phyloP scores from a whole-genome alignment of 2,888 invertebrate species.

The Stenichneumon culpator region DNA sequence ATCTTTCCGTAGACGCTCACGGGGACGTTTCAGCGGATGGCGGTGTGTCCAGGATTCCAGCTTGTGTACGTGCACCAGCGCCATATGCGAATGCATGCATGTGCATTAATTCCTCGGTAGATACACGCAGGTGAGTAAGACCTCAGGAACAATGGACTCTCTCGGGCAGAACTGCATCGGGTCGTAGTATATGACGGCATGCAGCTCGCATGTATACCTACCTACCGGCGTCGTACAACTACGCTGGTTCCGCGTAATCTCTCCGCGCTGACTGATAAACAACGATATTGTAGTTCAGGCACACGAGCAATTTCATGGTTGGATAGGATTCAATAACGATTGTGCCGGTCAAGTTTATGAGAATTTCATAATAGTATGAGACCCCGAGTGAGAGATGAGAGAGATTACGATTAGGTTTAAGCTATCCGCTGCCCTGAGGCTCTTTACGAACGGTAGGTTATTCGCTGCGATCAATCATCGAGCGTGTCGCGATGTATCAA shows the following conservation, averaged over 20 bases:
- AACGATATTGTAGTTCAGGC: slow-evolving; percentile 46
- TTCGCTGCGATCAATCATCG: slow-evolving; percentile 41
- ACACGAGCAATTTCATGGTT: slow-evolving; percentile 60
- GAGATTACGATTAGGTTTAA: slow-evolving; percentile 20
- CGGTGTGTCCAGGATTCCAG: slow-evolving; percentile 12
- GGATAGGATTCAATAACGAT: slow-evolving; percentile 60
- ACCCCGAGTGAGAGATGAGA: slow-evolving; percentile 21
- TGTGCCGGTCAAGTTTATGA: slow-evolving; percentile 60
- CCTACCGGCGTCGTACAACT: slow-evolving; percentile 10
- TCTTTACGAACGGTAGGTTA: slow-evolving; percentile 28
- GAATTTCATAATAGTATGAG: slow-evolving; percentile 42
- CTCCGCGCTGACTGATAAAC: slow-evolving; percentile 46
- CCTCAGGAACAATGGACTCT: slow-evolving; percentile 66
- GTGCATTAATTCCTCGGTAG: slow-evolving; percentile 20
- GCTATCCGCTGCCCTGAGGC: slow-evolving; percentile 10
- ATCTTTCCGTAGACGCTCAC: slow-evolving; percentile 47
- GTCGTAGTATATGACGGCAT: neutral
- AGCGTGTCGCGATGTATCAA: slow-evolving; percentile 28
- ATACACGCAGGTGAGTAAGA: slow-evolving; percentile 57
- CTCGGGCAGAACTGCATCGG: slow-evolving; percentile 42
- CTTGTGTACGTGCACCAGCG: slow-evolving; percentile 12
- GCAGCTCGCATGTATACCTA: slow-evolving; percentile 14
- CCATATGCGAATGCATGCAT: slow-evolving; percentile 20
- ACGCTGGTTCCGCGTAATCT: slow-evolving; percentile 39
- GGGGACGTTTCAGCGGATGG: slow-evolving; percentile 51